Evolutionary conservation across 2,113 vertebrate species (phyloP), one percentile per base, ranked within the genome.

Genomic region (Cavia aperea): DNA sequence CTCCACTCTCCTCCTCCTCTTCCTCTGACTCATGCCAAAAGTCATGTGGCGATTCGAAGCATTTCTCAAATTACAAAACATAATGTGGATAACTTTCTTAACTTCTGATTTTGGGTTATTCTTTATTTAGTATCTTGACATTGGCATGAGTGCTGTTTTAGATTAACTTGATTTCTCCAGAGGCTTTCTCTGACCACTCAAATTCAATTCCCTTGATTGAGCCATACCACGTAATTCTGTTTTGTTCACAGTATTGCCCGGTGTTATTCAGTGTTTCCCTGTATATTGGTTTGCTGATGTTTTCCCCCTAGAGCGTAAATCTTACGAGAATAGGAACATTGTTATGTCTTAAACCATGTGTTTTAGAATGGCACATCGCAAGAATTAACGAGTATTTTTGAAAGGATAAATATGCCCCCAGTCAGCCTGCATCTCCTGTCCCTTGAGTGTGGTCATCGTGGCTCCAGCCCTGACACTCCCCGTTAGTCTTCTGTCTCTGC

Each of bases 11-110:
- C 75, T 81, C 79, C 88, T 85, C 92, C 56, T 66, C 65, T 11
- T 93, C 86, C 82, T 93, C 93, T 95, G 94, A 95, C 86, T 95
- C 95, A 95, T 91, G 92, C 73, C 54, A 62, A 36, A 94, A 92
- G 81, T 90, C 93, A 94, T 72, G 90, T 90, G 70, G 89, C 90
- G 81, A 82, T 89, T 89, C 82, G 91, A 95, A 96, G 96, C 88
- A 95, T 92, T 78, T 92, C 91, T 93, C 88, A 84, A 46, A 84
- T 94, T 88, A 84, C 31, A 94, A 94, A 86, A 88, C 31, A 84
- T 8, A 65, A 88, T 94, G 75, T 84, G 65, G 86, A 94, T 94
- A 94, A 78, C 89, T 88, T 94, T 94, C 82, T 95, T 66, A 43
- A 43, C 58, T 39, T 95, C 68, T 83, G 86, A 77, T 56, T 92